Base-by-base conservation (phyloP, 2,113 vertebrate species). In the Delphinus delphis region DNA sequence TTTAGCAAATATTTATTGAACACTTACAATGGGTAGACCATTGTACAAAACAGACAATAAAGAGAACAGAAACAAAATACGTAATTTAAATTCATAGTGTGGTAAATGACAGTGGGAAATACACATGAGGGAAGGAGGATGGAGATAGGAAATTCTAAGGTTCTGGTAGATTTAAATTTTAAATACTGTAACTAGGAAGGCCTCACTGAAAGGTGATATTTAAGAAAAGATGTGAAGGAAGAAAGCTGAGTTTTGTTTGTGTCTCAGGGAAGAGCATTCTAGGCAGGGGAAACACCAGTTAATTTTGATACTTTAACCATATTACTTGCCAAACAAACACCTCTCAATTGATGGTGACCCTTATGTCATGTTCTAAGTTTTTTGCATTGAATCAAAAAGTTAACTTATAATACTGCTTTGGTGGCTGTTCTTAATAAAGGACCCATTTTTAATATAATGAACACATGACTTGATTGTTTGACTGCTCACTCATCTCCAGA, bases 41-140 rank as follows among this genome's bases (percentile, higher is more conserved):
- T 31, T 62, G 14, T 67, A 63, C 3, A 67, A 65, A 55, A 26
- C n/a, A 62, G 21, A 50, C 18, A n/a, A 38, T 47, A 83, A 36
- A 9, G 47, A 26, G 47, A 15, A 71, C 62, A 8, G 47, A 0
- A n/a, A 25, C 2, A 12, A 55, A 13, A 33, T 20, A 5, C 0
- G 13, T 73, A 14, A 38, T 50, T 67, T 44, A 65, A n/a, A 76
- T 15, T 50, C 8, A 18, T 10, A 41, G 0, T 31, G 3, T 58
- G 14, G 31, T 6, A 63, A 67, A 84, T 47, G 47, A 20, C 25
- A 74, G 7, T 41, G 6, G n/a, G 12, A 92, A 86, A 44, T 0
- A 14, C 13, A 84, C 36, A 7, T 5, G 8, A 76, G 3, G 2
- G 36, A 73, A 73, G 6, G 67, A 15, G 1, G 41, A 83, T 4